Evolutionary conservation across 2,113 vertebrate genomes (phyloP), one percentile per base, ranked within the genome.

Genomic region (Lonchura striata): DNA sequence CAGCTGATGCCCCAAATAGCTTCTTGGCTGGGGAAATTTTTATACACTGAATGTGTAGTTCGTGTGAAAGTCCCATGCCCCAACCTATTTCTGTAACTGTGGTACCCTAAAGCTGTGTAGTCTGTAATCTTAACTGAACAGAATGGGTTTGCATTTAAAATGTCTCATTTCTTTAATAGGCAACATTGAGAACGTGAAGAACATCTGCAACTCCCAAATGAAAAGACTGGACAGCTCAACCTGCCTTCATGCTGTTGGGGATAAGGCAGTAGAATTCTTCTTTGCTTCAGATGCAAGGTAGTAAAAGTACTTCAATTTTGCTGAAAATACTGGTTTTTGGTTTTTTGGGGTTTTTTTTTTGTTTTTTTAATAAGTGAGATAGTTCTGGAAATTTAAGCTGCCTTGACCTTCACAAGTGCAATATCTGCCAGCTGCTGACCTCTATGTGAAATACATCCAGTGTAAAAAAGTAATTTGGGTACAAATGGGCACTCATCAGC

Each of bases 281-380:
- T 99, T 99, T 86, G 99, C 99, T 69, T 99, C 99, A 46, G 99
- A 99, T 54, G 99, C 99, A 50, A 99, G 99, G 99, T 99, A 96
- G 92, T n/a, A n/a, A 28, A 65, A 68, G 25, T 42, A 53, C 13
- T 57, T 50, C 6, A 86, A 6, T 9, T 13, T 23, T 52, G 69
- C 18, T 65, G 68, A 83, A 92, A 81, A 80, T 33, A 60, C 2
- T 74, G 31, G 2, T 15, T 42, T 42, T 41, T 41, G 11, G 9
- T 39, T 39, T 41, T 41, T 41, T 41, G 12, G 11, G 11, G 11
- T 42, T 44, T 44, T 44, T 44, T 13, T 41, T 4, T 54, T 41
- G 76, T 72, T 74, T 64, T 12, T 66, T 60, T 46, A 63, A 61
- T 44, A 77, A 71, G 39, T 63, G 18, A 71, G 53, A 16, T 23